These are phyloP conservation scores for Xestia sexstrigata DNA, from an alignment of 2,888 invertebrate genomes.

Conservation along the genomic window DNA sequence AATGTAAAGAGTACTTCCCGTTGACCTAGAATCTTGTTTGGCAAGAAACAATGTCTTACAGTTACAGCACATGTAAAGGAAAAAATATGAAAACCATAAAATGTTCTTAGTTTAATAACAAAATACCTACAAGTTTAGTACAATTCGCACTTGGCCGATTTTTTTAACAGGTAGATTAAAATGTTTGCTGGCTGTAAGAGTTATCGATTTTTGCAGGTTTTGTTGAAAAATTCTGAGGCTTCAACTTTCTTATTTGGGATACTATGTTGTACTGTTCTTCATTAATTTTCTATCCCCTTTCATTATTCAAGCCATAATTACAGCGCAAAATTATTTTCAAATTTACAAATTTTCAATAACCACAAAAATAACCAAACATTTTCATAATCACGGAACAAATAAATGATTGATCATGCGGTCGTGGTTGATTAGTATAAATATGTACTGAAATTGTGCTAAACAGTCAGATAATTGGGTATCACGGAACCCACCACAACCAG, in stretches of 20 bases:
- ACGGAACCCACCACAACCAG: slow-evolving; percentile 49
- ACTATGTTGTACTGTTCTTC: not conserved
- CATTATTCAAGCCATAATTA: not conserved
- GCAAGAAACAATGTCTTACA: too few relatives aligned
- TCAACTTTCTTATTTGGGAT: not conserved
- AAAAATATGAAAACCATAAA: too few relatives aligned
- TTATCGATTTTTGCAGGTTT: not conserved
- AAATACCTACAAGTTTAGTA: too few relatives aligned
- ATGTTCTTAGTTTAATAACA: too few relatives aligned
- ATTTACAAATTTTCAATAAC: slow-evolving; percentile 3
- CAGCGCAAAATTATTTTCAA: not conserved
- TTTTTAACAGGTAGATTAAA: not conserved
- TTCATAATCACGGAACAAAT: slow-evolving; percentile 25
- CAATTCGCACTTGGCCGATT: not conserved
- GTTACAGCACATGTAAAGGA: too few relatives aligned
- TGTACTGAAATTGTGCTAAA: slow-evolving; percentile 59
- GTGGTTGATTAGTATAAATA: slow-evolving; percentile 67
- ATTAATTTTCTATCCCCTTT: not conserved
- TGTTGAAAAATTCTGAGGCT: not conserved
- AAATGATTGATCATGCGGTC: slow-evolving; percentile 46
- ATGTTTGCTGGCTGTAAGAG: not conserved
- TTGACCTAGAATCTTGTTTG: too few relatives aligned
- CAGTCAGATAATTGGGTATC: slow-evolving; percentile 61
- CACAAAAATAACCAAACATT: slow-evolving; percentile 30
- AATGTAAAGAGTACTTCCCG: too few relatives aligned